phyloP scores from a whole-genome alignment of 2,797 vertebrate species.

The Aplochiton taeniatus region DNA sequence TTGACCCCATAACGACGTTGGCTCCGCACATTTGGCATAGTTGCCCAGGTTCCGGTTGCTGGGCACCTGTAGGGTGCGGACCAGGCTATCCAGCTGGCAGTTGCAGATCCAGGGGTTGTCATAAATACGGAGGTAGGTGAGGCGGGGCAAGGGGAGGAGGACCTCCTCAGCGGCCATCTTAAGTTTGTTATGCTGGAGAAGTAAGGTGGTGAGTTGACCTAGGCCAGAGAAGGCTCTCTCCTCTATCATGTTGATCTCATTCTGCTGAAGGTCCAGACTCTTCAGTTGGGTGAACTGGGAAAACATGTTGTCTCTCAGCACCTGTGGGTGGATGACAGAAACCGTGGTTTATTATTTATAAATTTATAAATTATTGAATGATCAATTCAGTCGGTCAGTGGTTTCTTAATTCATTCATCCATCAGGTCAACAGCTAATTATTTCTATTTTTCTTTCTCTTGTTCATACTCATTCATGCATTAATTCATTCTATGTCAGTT shows the following conservation, averaged over 20 bases:
- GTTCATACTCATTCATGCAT: too few species aligned
- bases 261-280: constrained; percentile 95
- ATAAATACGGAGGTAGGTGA: constrained; percentile 91
- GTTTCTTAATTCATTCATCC: background rate
- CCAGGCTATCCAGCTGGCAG: constrained; percentile 87
- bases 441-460: too few species aligned
- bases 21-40: constrained; percentile 86
- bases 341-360: background rate
- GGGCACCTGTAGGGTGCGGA: constrained; percentile 89
- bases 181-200: constrained; percentile 92
- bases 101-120: constrained; percentile 94
- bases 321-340: constrained; percentile 42
- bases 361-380: background rate
- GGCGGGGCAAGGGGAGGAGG: constrained; percentile 83
- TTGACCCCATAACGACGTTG: constrained; percentile 75
- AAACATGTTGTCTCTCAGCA: constrained; percentile 88
- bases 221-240: constrained; percentile 87
- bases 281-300: constrained; percentile 84
- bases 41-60: constrained; percentile 91
- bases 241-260: constrained; percentile 88
- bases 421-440: too few species aligned
- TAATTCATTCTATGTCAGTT: too few species aligned
- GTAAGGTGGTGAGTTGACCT: constrained; percentile 85
- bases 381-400: background rate
- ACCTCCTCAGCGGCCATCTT: constrained; percentile 83